Evolutionary conservation across 2,797 vertebrate genomes (phyloP).

Genomic region (Melanotaenia maccullochi): DNA sequence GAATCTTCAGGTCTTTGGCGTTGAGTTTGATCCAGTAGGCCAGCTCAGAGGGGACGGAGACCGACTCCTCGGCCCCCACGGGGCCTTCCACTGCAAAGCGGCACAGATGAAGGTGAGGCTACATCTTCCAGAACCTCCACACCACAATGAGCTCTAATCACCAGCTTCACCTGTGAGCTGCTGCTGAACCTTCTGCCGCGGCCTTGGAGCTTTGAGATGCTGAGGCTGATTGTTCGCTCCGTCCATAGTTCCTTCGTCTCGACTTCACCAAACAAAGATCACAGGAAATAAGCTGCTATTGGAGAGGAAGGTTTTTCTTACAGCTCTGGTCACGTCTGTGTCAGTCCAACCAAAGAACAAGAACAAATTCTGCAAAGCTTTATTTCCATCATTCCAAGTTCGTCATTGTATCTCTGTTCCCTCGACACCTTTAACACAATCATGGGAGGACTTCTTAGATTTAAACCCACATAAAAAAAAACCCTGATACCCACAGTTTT

Average conservation of each 20-base stretch:
- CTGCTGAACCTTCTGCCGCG: conserved; percentile 7
- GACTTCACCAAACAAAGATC: not conserved
- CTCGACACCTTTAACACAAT: no score
- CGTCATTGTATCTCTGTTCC: no score
- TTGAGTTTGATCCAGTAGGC: conserved; percentile 42
- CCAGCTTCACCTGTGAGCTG: conserved; percentile 18
- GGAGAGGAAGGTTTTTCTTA: not conserved
- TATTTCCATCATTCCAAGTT: no score
- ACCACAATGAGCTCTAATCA: no score
- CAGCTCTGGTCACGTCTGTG: not conserved
- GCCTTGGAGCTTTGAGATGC: not conserved
- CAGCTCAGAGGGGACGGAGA: conserved; percentile 29
- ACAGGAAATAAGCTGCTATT: not conserved
- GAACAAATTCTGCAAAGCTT: no score
- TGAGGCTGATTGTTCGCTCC: not conserved
- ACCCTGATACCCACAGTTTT: no score
- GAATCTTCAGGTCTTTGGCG: conserved; percentile 54
- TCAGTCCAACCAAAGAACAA: no score
- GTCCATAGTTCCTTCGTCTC: conserved; percentile 22
- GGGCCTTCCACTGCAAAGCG: conserved; percentile 2
- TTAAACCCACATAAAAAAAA: no score
- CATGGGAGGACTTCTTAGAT: no score
- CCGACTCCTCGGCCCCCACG: not conserved
- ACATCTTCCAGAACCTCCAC: no score
- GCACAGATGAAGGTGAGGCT: not conserved